Percentiles rank a stretch among this genome's conserved stretches.
phyloP scores from a whole-genome alignment of 2,113 vertebrate genomes.

The Cavia porcellus region DNA sequence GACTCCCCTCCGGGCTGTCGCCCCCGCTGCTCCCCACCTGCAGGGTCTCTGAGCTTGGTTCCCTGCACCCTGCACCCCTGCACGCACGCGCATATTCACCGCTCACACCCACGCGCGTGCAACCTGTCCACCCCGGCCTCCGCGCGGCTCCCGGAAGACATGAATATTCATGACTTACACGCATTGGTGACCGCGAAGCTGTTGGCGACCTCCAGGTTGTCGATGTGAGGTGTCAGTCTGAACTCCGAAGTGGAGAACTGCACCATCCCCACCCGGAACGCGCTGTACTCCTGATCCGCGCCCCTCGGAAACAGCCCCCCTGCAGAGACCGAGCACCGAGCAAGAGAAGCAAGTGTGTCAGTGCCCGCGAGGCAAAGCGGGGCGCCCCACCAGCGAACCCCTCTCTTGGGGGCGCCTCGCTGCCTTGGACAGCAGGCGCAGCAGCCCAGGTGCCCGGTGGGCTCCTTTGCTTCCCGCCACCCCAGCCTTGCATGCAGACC shows the following conservation, averaged over 20 bases:
- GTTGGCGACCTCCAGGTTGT: slow-evolving; percentile 99
- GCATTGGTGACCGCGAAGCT: slow-evolving; percentile 99
- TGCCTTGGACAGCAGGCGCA: no score
- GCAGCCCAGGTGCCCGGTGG: no score
- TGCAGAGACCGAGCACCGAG: slow-evolving; percentile 86
- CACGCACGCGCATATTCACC: slow-evolving; percentile 77
- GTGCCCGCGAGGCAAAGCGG: background rate
- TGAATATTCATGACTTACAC: slow-evolving; percentile 92
- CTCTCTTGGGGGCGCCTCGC: no score
- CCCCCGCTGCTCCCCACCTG: background rate
- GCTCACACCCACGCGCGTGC: slow-evolving; percentile 64
- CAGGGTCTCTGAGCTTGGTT: slow-evolving; percentile 54
- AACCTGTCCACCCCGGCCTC: slow-evolving; percentile 31
- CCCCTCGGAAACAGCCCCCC: slow-evolving; percentile 98
- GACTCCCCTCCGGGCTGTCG: no score
- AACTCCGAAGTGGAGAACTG: slow-evolving; percentile 97
- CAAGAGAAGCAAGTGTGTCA: slow-evolving; percentile 66
- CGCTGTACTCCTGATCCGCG: slow-evolving; percentile 99
- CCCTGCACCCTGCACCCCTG: slow-evolving; percentile 58
- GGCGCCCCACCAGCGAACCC: background rate
- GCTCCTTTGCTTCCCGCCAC: no score
- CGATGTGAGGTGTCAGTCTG: slow-evolving; percentile 97
- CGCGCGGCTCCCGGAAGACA: slow-evolving; percentile 13
- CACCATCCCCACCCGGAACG: slow-evolving; percentile 98
- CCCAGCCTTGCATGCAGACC: background rate